Evolutionary conservation across 2,888 invertebrate species (phyloP).

Genomic region (Melanophora roralis): DNA sequence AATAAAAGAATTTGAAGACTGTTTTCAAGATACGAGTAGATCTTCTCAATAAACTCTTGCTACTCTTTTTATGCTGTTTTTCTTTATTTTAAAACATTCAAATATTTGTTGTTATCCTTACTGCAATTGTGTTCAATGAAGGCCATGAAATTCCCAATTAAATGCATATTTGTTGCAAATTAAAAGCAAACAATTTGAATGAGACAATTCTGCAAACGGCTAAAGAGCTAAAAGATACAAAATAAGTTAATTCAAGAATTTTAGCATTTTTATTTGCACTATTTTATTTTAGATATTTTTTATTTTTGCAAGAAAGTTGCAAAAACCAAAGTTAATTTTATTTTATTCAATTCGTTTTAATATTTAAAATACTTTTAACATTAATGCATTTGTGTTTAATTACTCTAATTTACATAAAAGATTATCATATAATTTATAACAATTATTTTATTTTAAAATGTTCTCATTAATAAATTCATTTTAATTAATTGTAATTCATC

Average conservation of each 20-base stretch:
- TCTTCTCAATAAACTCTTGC: too few species aligned
- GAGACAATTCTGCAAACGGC: neutral
- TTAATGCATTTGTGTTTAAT: too few species aligned
- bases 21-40: too few species aligned
- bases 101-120: neutral
- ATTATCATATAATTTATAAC: too few species aligned
- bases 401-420: too few species aligned
- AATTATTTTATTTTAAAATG: too few species aligned
- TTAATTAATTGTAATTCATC: too few species aligned
- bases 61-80: too few species aligned
- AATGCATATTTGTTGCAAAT: neutral
- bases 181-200: neutral
- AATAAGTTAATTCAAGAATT: neutral
- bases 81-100: too few species aligned
- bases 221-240: neutral
- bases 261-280: neutral
- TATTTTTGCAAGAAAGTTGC: neutral
- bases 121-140: neutral
- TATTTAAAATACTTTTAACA: too few species aligned
- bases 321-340: neutral
- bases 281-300: neutral
- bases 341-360: neutral
- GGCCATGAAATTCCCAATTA: conserved; percentile 4
- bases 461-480: too few species aligned
- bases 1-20: too few species aligned